Evolutionary conservation across 53 echinoderm and acorn worm species (phyloP).

Genomic region (Echinarachnius parma): DNA sequence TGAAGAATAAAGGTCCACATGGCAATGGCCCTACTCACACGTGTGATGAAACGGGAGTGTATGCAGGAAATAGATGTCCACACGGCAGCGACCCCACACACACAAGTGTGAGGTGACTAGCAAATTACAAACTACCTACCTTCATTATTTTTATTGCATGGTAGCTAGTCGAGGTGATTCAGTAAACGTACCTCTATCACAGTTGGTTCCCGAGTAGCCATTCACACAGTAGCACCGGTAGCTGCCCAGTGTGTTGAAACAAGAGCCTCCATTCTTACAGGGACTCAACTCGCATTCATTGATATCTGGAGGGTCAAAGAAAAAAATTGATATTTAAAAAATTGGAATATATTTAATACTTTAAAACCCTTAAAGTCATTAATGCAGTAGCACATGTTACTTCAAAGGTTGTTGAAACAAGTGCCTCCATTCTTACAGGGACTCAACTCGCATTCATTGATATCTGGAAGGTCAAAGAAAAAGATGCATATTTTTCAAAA

Average conservation of each 20-base stretch:
- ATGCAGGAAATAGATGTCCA: too few relatives aligned
- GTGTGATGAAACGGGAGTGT: too few relatives aligned
- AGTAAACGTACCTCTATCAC: slow-evolving; percentile 61
- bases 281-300: slow-evolving; percentile 60
- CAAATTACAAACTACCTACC: too few relatives aligned
- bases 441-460: slow-evolving; percentile 54
- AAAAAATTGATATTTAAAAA: too few relatives aligned
- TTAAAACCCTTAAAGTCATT: slow-evolving; percentile 67
- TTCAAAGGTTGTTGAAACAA: slow-evolving; percentile 55
- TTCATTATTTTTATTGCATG: too few relatives aligned
- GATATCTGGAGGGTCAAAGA: slow-evolving; percentile 48
- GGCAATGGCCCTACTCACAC: too few relatives aligned
- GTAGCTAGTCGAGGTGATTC: too few relatives aligned
- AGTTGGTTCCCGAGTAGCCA: slow-evolving; percentile 70
- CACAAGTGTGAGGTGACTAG: too few relatives aligned
- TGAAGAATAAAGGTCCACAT: too few relatives aligned
- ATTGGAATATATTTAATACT: too few relatives aligned
- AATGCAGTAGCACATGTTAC: slow-evolving; percentile 60
- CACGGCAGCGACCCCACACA: too few relatives aligned
- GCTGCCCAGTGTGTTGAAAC: slow-evolving; percentile 53
- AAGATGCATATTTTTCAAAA: too few relatives aligned
- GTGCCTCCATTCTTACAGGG: slow-evolving; percentile 69
- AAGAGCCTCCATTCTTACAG: slow-evolving; percentile 63
- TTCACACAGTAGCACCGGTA: slow-evolving; percentile 62
- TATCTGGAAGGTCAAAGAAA: slow-evolving; percentile 45